Conservation (phyloP, 2,888 invertebrate species). For the Caenorhabditis sp. region DNA sequence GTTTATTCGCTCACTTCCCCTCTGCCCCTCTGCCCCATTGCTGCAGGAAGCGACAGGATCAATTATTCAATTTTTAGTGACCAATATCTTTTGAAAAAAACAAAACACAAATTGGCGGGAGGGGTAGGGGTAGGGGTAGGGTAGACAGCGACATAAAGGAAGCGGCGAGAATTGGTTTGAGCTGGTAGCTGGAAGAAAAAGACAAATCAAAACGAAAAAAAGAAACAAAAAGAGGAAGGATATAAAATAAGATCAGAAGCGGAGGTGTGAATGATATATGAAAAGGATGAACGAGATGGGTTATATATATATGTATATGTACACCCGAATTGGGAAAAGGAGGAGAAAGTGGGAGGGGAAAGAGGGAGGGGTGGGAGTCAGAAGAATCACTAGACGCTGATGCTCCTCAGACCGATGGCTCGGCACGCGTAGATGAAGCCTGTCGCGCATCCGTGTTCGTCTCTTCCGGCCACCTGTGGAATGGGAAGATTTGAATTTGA, state of each 20-base stretch:
- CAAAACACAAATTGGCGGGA: slow-evolving; percentile 10
- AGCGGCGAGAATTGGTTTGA: not conserved
- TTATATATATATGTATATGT: slow-evolving; percentile 13
- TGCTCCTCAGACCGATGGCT: slow-evolving; percentile 50
- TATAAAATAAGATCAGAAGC: not conserved
- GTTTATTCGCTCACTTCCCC: not conserved
- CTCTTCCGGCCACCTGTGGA: slow-evolving; percentile 70
- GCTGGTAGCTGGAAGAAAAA: not conserved
- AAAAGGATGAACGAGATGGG: not conserved
- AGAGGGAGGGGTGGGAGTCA: no score
- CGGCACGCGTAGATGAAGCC: slow-evolving; percentile 71
- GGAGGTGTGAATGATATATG: not conserved
- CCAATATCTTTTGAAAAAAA: slow-evolving; percentile 44
- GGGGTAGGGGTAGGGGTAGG: not conserved
- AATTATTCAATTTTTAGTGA: slow-evolving; percentile 61
- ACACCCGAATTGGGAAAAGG: slow-evolving; percentile 38
- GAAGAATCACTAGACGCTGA: slow-evolving; percentile 54
- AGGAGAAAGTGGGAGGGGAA: no score
- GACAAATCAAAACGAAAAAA: slow-evolving; percentile 15
- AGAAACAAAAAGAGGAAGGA: not conserved
- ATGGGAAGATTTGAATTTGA: not conserved
- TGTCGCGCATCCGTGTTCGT: slow-evolving; percentile 69
- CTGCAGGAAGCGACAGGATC: slow-evolving; percentile 39
- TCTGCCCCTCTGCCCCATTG: no score
- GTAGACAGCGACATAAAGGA: slow-evolving; percentile 7